A percentile compares a stretch with the other conserved stretches of the same genome.
Conservation (phyloP, 2,888 invertebrate genomes). For the Chesias legatella region DNA sequence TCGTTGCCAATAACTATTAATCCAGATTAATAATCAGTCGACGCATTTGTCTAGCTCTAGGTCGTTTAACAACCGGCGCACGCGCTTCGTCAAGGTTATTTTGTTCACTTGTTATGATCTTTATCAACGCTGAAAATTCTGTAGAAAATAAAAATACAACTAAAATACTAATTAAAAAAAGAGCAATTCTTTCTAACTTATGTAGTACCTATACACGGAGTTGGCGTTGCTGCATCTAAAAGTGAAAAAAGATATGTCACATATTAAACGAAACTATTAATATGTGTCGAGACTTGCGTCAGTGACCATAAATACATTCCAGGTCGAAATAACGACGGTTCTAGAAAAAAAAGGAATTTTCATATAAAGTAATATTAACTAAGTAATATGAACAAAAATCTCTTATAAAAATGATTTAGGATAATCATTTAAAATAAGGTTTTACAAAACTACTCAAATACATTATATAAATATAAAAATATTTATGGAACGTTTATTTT, state of each 20-base stretch:
- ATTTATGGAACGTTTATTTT: not conserved
- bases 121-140: slow-evolving; percentile 28
- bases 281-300: slow-evolving; percentile 49
- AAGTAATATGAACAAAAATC: too few species aligned
- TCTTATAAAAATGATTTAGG: slow-evolving; percentile 13
- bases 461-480: too few species aligned
- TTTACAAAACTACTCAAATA: too few species aligned
- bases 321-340: too few species aligned
- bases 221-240: slow-evolving; percentile 35
- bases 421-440: too few species aligned
- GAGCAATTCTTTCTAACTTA: too few species aligned
- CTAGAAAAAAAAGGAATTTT: too few species aligned
- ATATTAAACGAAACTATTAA: slow-evolving; percentile 43
- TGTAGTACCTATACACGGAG: too few species aligned
- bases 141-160: slow-evolving; percentile 16
- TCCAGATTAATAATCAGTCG: slow-evolving; percentile 61
- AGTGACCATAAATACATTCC: slow-evolving; percentile 38
- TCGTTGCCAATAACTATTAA: slow-evolving; percentile 67
- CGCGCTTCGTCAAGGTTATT: slow-evolving; percentile 44
- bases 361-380: too few species aligned
- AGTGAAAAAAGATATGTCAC: slow-evolving; percentile 39
- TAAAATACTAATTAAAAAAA: too few species aligned
- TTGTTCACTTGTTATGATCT: slow-evolving; percentile 36
- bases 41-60: slow-evolving; percentile 43
- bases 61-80: slow-evolving; percentile 31